Evolutionary conservation across 1,140 invertebrate species (phyloP).

Genomic region (Centruroides vittatus): DNA sequence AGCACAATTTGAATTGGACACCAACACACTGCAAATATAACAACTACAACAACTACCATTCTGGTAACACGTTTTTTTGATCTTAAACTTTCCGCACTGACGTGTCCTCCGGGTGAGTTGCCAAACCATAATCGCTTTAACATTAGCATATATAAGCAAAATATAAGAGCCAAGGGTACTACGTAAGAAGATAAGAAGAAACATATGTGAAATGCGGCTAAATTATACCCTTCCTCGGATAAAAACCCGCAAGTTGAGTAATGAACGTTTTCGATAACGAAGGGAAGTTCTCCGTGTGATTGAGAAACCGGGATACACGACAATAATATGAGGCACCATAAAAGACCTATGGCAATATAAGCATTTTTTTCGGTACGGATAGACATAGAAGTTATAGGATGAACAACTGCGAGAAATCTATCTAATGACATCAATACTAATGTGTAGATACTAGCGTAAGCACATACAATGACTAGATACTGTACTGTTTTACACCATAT

Average conservation of each 20-base stretch:
- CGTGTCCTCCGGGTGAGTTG: conserved; percentile 47
- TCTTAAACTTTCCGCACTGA: conserved; percentile 51
- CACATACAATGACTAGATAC: conserved; percentile 70
- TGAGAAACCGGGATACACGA: conserved; percentile 58
- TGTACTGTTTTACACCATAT: conserved; percentile 78
- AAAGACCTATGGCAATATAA: conserved; percentile 53
- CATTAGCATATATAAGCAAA: conserved; percentile 79
- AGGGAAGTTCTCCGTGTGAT: conserved; percentile 51
- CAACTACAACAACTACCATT: conserved; percentile 84
- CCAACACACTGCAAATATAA: conserved; percentile 91
- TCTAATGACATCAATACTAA: conserved; percentile 8
- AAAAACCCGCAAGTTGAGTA: conserved; percentile 10
- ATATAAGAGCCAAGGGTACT: conserved; percentile 65
- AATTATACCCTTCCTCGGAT: conserved; percentile 10
- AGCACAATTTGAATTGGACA: conserved; percentile 78
- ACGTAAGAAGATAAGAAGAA: conserved; percentile 80
- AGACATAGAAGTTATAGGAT: conserved; percentile 41
- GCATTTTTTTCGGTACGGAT: conserved; percentile 74
- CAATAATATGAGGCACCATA: conserved; percentile 64
- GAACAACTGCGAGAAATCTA: conserved; percentile 16
- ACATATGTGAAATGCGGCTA: conserved; percentile 27
- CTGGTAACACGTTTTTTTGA: conserved; percentile 80
- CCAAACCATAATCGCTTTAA: conserved; percentile 71
- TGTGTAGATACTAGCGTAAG: conserved; percentile 56
- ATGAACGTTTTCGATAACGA: neutral